Conservation (phyloP, 2,888 invertebrate species). For the Zygogramma bicolorata region DNA sequence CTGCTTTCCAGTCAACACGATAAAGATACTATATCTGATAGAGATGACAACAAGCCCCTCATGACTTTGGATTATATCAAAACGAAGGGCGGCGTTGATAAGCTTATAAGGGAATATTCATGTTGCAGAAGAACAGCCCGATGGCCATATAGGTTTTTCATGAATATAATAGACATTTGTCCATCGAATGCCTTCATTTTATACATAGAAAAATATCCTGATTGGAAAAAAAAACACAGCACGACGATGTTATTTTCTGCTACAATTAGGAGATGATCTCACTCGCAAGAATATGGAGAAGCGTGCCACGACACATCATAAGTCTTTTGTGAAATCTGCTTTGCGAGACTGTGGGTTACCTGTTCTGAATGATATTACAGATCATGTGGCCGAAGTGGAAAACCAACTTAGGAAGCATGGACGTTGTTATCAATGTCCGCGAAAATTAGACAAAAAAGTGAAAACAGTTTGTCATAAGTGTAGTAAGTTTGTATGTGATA, state of each 20-base stretch:
- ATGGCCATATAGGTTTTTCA: slow-evolving; percentile 20
- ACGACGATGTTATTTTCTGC: no score
- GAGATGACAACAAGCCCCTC: slow-evolving; percentile 15
- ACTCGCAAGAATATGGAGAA: no score
- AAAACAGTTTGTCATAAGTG: background rate
- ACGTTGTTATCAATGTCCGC: slow-evolving; percentile 15
- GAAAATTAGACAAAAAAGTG: no score
- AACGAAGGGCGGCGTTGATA: slow-evolving; percentile 31
- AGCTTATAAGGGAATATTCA: slow-evolving; percentile 30
- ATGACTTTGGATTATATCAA: slow-evolving; percentile 33
- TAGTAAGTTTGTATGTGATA: background rate
- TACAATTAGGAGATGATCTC: no score
- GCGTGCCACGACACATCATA: no score
- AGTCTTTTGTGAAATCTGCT: no score
- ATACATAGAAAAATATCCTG: slow-evolving; percentile 1
- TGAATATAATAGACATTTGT: background rate
- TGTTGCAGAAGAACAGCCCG: slow-evolving; percentile 25
- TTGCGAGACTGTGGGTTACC: no score
- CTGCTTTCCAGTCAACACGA: slow-evolving; percentile 29
- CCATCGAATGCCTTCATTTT: background rate
- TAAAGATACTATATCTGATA: slow-evolving; percentile 22
- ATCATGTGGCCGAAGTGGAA: slow-evolving; percentile 11
- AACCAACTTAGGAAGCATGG: slow-evolving; percentile 12
- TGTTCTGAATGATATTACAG: no score
- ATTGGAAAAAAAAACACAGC: background rate